Evolutionary conservation across 2,888 invertebrate genomes (phyloP).

Genomic region (Melanotus villosus): DNA sequence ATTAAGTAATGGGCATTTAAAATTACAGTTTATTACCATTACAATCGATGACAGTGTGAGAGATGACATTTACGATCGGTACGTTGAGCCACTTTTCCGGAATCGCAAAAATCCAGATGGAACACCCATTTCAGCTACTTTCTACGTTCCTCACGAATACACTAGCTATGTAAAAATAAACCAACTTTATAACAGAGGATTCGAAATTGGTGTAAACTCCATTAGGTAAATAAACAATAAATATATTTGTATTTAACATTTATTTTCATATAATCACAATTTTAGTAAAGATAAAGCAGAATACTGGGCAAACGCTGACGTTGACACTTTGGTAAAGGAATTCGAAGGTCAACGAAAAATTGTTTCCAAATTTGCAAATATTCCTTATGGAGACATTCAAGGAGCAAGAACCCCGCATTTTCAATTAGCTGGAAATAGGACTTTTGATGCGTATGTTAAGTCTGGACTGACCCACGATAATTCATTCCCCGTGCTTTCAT

Average conservation of each 20-base stretch:
- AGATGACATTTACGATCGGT: constrained; percentile 68
- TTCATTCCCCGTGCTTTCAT: constrained; percentile 72
- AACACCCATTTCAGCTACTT: constrained; percentile 76
- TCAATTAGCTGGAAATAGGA: constrained; percentile 72
- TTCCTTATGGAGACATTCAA: constrained; percentile 59
- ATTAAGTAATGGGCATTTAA: too few relatives aligned
- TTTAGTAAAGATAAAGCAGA: constrained; percentile 39
- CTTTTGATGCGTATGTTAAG: constrained; percentile 72
- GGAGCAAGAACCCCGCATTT: constrained; percentile 72
- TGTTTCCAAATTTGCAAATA: constrained; percentile 62
- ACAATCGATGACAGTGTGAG: constrained; percentile 80
- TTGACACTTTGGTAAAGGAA: constrained; percentile 59
- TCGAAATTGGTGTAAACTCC: constrained; percentile 79
- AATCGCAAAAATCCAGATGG: constrained; percentile 75
- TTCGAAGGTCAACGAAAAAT: constrained; percentile 64
- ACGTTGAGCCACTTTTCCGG: constrained; percentile 71
- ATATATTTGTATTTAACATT: too few relatives aligned
- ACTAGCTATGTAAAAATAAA: constrained; percentile 72
- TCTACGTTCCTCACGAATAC: constrained; percentile 82
- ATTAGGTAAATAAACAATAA: too few relatives aligned
- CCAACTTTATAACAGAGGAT: constrained; percentile 73
- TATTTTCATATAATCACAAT: too few relatives aligned
- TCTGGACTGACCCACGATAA: constrained; percentile 74
- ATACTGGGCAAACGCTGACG: constrained; percentile 63
- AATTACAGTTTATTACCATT: constrained; percentile 78